Evolutionary conservation across 1,140 invertebrate species (phyloP).

Genomic region (Drosophila sulfurigaster): DNA sequence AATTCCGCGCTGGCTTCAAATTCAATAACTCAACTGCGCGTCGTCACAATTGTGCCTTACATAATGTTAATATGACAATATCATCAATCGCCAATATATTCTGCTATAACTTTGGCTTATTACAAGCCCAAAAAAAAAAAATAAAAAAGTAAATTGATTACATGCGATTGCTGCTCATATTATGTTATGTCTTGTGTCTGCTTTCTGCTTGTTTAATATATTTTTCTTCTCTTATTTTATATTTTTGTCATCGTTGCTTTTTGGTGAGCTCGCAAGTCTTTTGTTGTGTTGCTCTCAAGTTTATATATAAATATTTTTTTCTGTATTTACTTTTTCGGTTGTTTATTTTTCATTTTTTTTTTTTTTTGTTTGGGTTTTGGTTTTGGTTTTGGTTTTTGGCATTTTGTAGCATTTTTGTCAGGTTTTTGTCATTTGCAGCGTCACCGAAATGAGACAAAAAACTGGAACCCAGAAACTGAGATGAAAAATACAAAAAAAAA

Average conservation of each 20-base stretch:
- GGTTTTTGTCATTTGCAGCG: conserved; percentile 75
- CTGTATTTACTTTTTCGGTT: neutral
- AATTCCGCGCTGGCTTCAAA: neutral
- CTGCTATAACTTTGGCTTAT: conserved; percentile 54
- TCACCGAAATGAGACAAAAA: conserved; percentile 62
- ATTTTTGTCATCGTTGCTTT: conserved; percentile 10
- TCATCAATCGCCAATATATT: conserved; percentile 40
- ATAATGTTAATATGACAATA: conserved; percentile 38
- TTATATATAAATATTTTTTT: conserved; percentile 34
- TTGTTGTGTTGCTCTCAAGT: conserved; percentile 39
- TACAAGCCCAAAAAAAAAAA: conserved; percentile 21
- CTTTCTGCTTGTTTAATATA: conserved; percentile 11
- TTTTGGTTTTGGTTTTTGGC: conserved; percentile 42
- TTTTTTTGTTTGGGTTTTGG: conserved; percentile 2
- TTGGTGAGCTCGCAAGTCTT: neutral
- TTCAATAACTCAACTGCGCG: neutral
- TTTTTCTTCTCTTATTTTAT: neutral
- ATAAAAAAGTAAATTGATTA: conserved; percentile 33
- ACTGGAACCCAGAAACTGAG: conserved; percentile 42
- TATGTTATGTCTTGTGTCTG: conserved; percentile 23
- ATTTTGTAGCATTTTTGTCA: conserved; percentile 73
- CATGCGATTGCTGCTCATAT: conserved; percentile 41
- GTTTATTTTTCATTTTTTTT: conserved; percentile 1
- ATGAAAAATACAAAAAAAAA: too few relatives aligned
- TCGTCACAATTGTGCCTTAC: conserved; percentile 24